phyloP scores from a whole-genome alignment of 2,113 vertebrate species.

The Pangasianodon hypophthalmus region DNA sequence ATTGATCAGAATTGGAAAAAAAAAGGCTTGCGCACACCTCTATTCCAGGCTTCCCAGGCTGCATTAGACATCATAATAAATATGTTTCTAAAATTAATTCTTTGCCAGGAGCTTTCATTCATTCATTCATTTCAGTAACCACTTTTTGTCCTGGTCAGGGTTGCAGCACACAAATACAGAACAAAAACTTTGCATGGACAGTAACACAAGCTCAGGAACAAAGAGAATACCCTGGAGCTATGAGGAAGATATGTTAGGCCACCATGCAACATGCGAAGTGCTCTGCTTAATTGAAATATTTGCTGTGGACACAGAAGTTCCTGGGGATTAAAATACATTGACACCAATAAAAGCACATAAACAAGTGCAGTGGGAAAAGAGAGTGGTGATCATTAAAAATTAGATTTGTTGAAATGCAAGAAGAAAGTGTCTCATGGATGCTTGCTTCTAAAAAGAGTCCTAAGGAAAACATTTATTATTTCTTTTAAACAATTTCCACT shows the following conservation, averaged over 20 bases:
- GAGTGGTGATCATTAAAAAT: background rate
- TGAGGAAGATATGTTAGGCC: background rate
- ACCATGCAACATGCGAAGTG: background rate
- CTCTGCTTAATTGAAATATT: conserved; percentile 52
- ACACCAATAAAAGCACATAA: conserved; percentile 6
- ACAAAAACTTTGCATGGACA: background rate
- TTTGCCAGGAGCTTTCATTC: background rate
- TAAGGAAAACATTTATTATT: conserved; percentile 39
- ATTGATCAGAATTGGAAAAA: background rate
- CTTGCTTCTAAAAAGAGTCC: conserved; percentile 15
- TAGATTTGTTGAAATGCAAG: background rate
- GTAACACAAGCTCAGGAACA: background rate
- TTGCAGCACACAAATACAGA: background rate
- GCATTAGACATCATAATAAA: conserved; percentile 16
- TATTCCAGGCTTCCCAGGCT: conserved; percentile 19
- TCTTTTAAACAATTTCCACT: conserved; percentile 27
- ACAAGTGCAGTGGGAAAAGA: conserved; percentile 23
- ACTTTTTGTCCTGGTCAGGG: background rate
- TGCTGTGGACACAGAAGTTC: conserved; percentile 42
- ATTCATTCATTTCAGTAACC: background rate
- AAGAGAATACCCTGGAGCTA: background rate
- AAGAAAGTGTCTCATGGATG: background rate
- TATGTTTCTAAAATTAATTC: background rate
- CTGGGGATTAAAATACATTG: conserved; percentile 41
- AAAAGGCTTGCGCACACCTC: background rate